Evolutionary conservation across 2,797 vertebrate species (phyloP).

Genomic region (Rhynchotus rufescens): DNA sequence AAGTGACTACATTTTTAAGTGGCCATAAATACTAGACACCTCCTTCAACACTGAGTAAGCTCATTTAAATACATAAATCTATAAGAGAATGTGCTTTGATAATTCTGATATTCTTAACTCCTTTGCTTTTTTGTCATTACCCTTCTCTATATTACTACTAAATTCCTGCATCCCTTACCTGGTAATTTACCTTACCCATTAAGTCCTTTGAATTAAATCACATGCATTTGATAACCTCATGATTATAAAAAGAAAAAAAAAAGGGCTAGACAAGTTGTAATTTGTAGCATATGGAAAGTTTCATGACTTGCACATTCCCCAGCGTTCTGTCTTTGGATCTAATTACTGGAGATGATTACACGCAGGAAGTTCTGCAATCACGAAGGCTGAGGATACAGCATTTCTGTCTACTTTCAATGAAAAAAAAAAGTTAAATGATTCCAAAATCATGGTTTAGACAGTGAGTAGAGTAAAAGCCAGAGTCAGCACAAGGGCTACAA

Average conservation of each 20-base stretch:
- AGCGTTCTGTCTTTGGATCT: constrained; percentile 20
- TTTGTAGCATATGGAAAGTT: constrained; percentile 35
- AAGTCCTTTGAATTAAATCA: background rate
- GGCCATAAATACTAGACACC: fast-evolving
- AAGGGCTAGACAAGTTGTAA: background rate
- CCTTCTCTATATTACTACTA: background rate
- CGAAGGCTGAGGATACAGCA: background rate
- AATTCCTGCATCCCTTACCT: background rate
- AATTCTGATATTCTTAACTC: background rate
- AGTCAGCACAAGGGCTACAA: background rate
- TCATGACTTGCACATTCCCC: constrained; percentile 15
- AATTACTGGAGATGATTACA: constrained; percentile 47
- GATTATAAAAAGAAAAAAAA: background rate
- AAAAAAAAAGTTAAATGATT: background rate
- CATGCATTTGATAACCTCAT: constrained; percentile 9
- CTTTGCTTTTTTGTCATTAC: background rate
- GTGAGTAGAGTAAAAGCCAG: background rate
- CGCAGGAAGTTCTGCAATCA: constrained; percentile 15
- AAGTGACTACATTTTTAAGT: fast-evolving
- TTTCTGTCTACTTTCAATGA: background rate
- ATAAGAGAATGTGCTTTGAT: background rate
- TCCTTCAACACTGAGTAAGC: background rate
- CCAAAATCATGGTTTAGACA: background rate
- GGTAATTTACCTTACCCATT: background rate
- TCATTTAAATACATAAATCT: background rate